Conservation (phyloP, 2,888 invertebrate genomes). For the Eupeodes latifasciatus region DNA sequence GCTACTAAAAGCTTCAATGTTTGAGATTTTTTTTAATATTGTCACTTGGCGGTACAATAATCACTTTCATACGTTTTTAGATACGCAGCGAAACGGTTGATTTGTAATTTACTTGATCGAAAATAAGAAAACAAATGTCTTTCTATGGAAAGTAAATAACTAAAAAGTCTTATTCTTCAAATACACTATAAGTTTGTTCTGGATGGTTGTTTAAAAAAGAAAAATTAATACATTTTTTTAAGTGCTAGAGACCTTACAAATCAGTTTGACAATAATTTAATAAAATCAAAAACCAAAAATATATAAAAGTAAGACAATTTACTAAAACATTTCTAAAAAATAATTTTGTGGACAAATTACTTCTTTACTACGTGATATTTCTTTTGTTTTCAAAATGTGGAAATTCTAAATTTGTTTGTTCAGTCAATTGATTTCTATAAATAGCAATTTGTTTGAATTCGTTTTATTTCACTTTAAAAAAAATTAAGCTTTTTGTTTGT, state of each 20-base stretch:
- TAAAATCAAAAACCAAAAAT: too few relatives aligned
- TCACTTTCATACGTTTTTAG: not conserved
- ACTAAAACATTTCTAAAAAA: too few relatives aligned
- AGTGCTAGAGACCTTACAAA: too few relatives aligned
- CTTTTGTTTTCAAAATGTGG: not conserved
- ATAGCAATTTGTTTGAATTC: not conserved
- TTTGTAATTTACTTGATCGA: not conserved
- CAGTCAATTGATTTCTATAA: not conserved
- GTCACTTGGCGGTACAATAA: not conserved
- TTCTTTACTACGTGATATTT: not conserved
- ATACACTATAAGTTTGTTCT: not conserved
- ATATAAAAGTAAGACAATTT: too few relatives aligned
- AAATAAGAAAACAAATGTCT: not conserved
- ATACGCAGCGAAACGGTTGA: not conserved
- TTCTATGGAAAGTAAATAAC: not conserved
- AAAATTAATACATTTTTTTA: too few relatives aligned
- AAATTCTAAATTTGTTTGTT: not conserved
- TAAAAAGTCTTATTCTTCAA: not conserved
- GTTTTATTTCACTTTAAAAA: not conserved
- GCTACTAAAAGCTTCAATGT: not conserved
- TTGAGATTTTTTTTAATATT: not conserved
- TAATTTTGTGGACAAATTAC: too few relatives aligned
- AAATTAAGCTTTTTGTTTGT: not conserved
- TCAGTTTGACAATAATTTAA: too few relatives aligned
- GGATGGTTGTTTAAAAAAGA: too few relatives aligned